Conservation (phyloP, 1,140 invertebrate species). For the Drepana arcuata region DNA sequence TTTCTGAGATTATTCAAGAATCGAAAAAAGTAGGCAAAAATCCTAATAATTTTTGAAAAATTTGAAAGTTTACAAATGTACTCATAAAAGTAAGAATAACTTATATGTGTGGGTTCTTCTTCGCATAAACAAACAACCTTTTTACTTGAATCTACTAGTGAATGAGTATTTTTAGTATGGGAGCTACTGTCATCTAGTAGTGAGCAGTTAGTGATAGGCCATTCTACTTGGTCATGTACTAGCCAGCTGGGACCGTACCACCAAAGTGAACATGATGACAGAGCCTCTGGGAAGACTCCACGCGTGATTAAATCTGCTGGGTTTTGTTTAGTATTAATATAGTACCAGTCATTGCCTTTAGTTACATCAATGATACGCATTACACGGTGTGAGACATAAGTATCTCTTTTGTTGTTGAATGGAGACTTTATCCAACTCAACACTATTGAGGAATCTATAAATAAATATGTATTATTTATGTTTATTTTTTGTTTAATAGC, state of each 20-base stretch:
- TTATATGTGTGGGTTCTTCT: not conserved
- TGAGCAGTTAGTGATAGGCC: not conserved
- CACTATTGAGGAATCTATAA: conserved; percentile 8
- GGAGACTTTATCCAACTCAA: conserved; percentile 4
- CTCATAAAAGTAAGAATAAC: not conserved
- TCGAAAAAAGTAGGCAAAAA: not conserved
- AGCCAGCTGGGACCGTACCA: conserved; percentile 1
- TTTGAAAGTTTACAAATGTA: not conserved
- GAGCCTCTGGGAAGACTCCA: not conserved
- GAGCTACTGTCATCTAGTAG: not conserved
- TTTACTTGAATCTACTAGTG: too few relatives aligned
- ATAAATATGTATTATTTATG: conserved; percentile 4
- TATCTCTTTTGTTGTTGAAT: conserved; percentile 4
- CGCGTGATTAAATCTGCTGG: conserved; percentile 7
- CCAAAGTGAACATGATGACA: not conserved
- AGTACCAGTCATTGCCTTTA: conserved; percentile 1
- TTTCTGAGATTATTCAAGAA: conserved; percentile 1
- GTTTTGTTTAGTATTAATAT: conserved; percentile 8
- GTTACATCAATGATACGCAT: conserved; percentile 6
- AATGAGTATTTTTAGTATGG: too few relatives aligned
- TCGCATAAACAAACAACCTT: too few relatives aligned
- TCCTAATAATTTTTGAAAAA: not conserved
- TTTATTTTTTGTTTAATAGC: conserved; percentile 1
- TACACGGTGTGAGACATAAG: conserved; percentile 6
- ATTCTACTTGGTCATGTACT: not conserved